Evolutionary conservation across 2,797 vertebrate species (phyloP), one percentile per base, ranked within the genome.

Genomic region (Gallirallus australis): DNA sequence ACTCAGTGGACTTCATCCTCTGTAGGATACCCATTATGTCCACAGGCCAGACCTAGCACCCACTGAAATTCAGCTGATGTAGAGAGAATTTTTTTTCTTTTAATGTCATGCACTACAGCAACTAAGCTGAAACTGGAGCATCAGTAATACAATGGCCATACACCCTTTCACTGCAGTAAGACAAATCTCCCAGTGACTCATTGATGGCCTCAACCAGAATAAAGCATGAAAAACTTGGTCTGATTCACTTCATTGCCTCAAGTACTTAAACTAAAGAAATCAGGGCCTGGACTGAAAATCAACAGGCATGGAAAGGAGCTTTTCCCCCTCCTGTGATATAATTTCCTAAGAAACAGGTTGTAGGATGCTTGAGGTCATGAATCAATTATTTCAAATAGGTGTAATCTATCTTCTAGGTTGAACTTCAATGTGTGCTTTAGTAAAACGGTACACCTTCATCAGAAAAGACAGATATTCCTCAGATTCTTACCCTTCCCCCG

Each of bases 391-490:
- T 79, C 50, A 93, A 72, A 65, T 11, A 33, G 15, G 20, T 21
- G 24, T 76, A 92, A 70, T 76, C 37, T 82, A 39, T 12, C 27
- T 82, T 89, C 50, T 69, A 86, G 47, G 39, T 79, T 59, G 50
- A 84, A 3, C 31, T 63, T 84, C 57, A 79, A 30, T 2, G 6
- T 42, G 20, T 57, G 33, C n/a, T 69, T 93, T 82, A 40, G 37
- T 52, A 84, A 88, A 95, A 79, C 2, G 16, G 21, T 66, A 52
- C 63, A 65, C 33, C n/a, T 89, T 84, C 66, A 84, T 64, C 70
- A 82, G 31, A 86, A 91, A 48, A 91, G 42, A 56, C n/a, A 56
- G 25, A 82, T 35, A 76, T 66, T 82, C 42, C 24, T 82, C n/a
- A 47, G 21, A 28, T 35, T 89, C 33, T 47, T 52, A 69, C 11